Evolutionary conservation across 1,140 invertebrate species (phyloP), one percentile per base, ranked within the genome.

Genomic region (Vanessa atalanta): DNA sequence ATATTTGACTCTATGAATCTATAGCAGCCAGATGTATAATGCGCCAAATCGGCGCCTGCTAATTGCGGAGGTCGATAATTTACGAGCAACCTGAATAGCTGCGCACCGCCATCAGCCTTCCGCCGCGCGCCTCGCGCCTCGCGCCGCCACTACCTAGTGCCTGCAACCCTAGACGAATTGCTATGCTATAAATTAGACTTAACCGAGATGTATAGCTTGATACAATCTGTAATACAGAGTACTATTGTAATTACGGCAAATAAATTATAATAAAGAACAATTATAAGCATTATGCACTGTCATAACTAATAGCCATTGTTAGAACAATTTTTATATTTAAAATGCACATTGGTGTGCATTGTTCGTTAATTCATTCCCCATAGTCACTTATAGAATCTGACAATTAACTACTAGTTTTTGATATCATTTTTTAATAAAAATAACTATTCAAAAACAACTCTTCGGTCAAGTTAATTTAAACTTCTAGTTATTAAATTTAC

Each of bases 1-100:
- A 61, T 63, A 69, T 69, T 70, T 47, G 15, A 61, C 43, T 70
- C 26, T 61, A 60, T 60, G 68, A 77, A 65, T 65, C 65, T 65
- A 72, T 69, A 72, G 64, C 37, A 31, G 47, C 65, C 77, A 72
- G 65, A 73, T 79, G 72, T 82, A 83, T 85, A 86, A 85, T 86
- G 81, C 86, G 89, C 85, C 88, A 88, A 92, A 90, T 89, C 83
- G 89, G 89, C 90, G 88, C 90, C 89, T 85, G 75, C 84, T 92
- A 91, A 91, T 91, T 90, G 90, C 89, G 86, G 83, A 90, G 87
- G 88, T 79, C 75, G 84, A 83, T 89, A 87, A 90, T 92, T 90
- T 92, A 91, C 85, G 87, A 87, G 75, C 83, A 81, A 76, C 77
- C 83, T 86, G 82, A 88, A 88, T 88, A 88, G 78, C 79, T 80